Percentiles rank a stretch among this genome's conserved stretches.
These are phyloP conservation scores for Antechinus stuartii DNA, from an alignment of 2,113 vertebrate genomes.

Conservation along the genomic window DNA sequence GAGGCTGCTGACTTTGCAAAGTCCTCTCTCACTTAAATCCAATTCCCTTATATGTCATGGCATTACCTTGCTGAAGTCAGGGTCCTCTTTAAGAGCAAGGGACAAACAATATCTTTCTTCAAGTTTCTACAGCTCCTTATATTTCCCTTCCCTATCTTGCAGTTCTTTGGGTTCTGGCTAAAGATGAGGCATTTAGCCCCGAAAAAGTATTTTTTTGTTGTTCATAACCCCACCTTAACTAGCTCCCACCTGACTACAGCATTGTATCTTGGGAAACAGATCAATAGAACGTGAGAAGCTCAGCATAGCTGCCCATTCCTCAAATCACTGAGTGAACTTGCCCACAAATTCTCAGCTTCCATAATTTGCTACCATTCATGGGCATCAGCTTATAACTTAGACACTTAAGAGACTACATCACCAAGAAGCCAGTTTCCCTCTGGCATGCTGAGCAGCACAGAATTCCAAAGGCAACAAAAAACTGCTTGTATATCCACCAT, in stretches of 20 bases:
- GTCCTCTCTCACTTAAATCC: no score
- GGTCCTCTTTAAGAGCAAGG: no score
- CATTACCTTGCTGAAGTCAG: no score
- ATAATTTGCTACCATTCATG: background rate
- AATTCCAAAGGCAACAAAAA: constrained; percentile 33
- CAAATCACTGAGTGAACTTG: background rate
- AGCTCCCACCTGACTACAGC: background rate
- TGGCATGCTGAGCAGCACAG: background rate
- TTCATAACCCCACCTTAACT: background rate
- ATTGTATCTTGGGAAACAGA: background rate
- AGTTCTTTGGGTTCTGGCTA: background rate
- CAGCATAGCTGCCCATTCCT: background rate
- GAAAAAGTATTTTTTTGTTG: background rate
- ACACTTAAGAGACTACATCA: background rate
- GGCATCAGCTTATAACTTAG: background rate
- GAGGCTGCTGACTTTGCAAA: no score
- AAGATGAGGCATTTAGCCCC: background rate
- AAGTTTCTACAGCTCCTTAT: background rate
- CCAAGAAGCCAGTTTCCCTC: background rate
- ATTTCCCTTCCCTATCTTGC: background rate
- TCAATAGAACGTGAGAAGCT: background rate
- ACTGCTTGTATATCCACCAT: background rate
- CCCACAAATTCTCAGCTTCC: background rate
- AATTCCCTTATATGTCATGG: no score
- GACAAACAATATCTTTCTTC: no score